Conservation (phyloP, 2,888 invertebrate species). For the Eupeodes luniger region DNA sequence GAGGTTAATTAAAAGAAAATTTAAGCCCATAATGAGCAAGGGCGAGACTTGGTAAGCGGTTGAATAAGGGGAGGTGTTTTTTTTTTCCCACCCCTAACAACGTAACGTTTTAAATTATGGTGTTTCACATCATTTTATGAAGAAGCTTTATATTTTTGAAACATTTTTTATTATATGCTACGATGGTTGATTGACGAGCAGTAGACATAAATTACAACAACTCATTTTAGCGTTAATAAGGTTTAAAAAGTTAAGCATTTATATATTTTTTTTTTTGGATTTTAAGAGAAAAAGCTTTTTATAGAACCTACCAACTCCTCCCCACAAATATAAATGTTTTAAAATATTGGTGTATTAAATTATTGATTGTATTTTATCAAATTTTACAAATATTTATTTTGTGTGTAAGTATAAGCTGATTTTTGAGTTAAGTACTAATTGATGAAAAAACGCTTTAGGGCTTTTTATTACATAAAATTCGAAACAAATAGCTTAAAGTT, state of each 20-base stretch:
- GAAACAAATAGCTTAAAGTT: too few species aligned
- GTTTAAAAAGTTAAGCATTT: not conserved
- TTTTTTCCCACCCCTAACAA: not conserved
- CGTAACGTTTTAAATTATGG: conserved; percentile 23
- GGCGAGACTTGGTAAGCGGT: conserved; percentile 1
- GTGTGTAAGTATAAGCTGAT: too few species aligned
- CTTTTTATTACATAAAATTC: too few species aligned
- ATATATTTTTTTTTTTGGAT: not conserved
- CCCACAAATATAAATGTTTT: too few species aligned
- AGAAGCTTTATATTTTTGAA: not conserved
- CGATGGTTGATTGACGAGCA: not conserved
- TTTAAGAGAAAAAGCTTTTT: not conserved
- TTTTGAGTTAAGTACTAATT: too few species aligned
- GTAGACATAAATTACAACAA: not conserved
- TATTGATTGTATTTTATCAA: too few species aligned
- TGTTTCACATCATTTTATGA: conserved; percentile 1
- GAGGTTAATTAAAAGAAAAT: conserved; percentile 46
- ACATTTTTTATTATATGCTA: not conserved
- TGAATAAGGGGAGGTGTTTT: not conserved
- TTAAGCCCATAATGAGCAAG: not conserved
- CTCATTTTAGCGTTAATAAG: not conserved
- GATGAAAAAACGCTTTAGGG: too few species aligned
- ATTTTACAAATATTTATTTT: too few species aligned
- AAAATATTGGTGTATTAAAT: too few species aligned
- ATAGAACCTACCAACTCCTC: not conserved